phyloP scores from a whole-genome alignment of 2,797 vertebrate genomes.

The Oophaga sylvatica region DNA sequence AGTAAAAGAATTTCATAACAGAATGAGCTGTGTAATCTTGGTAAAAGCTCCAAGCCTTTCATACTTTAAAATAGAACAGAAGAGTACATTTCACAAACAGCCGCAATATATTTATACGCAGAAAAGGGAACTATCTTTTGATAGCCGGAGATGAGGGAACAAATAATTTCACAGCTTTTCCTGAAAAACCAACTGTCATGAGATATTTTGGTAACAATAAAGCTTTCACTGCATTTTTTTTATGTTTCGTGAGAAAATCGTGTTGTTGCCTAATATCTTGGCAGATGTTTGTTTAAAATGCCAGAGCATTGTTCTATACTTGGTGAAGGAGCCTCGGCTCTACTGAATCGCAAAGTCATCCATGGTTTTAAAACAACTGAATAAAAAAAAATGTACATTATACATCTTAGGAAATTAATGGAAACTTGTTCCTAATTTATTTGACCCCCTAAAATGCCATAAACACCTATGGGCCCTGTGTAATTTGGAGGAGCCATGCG shows the following conservation, averaged over 20 bases:
- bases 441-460: no score
- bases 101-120: conserved; percentile 55
- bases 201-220: conserved; percentile 50
- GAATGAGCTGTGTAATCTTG: conserved; percentile 45
- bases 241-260: conserved; percentile 1
- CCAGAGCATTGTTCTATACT: background rate
- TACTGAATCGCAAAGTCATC: no score
- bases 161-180: conserved; percentile 57
- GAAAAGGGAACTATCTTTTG: conserved; percentile 57
- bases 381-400: no score
- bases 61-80: conserved; percentile 46
- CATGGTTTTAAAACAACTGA: no score
- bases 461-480: no score
- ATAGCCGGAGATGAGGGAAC: conserved; percentile 44
- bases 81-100: conserved; percentile 59
- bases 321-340: background rate
- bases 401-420: no score
- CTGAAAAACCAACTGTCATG: conserved; percentile 57
- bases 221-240: conserved; percentile 3
- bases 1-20: conserved; percentile 52
- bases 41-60: conserved; percentile 6
- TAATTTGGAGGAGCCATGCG: no score
- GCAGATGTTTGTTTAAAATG: background rate
- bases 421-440: no score
- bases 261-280: background rate